These are phyloP conservation scores for Drosophila tristis DNA, from an alignment of 1,140 invertebrate genomes.

Conservation along the genomic window DNA sequence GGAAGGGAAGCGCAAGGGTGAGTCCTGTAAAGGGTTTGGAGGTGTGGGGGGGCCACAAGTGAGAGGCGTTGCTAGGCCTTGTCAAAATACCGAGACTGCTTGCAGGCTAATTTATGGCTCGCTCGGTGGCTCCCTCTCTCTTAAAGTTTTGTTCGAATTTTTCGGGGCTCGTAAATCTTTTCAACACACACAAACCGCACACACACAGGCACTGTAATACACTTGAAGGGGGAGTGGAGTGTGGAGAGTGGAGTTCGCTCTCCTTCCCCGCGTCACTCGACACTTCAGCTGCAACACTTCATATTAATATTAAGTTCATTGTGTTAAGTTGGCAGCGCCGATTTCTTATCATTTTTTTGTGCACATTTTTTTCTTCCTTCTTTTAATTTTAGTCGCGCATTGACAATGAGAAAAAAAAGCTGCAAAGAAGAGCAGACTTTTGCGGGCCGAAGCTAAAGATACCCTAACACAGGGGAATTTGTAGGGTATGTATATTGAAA, in stretches of 20 bases:
- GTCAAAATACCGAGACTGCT: constrained; percentile 55
- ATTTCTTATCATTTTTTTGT: constrained; percentile 70
- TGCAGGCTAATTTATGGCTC: constrained; percentile 67
- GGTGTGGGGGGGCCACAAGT: background rate
- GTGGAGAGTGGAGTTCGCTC: too few species aligned
- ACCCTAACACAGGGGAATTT: too few species aligned
- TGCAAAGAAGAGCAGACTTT: too few species aligned
- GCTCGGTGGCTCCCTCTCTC: constrained; percentile 26
- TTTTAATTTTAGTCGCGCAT: constrained; percentile 67
- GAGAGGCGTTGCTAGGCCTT: constrained; percentile 50
- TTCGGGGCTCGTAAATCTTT: constrained; percentile 69
- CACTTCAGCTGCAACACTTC: constrained; percentile 59
- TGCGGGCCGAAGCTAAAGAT: too few species aligned
- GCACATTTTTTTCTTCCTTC: background rate
- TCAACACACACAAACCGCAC: constrained; percentile 49
- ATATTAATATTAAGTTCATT: constrained; percentile 82
- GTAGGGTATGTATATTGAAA: too few species aligned
- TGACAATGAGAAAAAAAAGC: background rate
- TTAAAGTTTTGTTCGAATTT: constrained; percentile 72
- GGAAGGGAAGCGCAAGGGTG: background rate
- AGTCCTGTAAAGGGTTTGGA: constrained; percentile 27
- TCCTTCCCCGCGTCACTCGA: background rate
- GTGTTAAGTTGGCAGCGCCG: constrained; percentile 75
- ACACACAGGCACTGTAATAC: constrained; percentile 46
- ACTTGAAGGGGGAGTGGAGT: constrained; percentile 29